Evolutionary conservation across 2,888 invertebrate species (phyloP), one percentile per base, ranked within the genome.

Genomic region (Apoderus coryli): DNA sequence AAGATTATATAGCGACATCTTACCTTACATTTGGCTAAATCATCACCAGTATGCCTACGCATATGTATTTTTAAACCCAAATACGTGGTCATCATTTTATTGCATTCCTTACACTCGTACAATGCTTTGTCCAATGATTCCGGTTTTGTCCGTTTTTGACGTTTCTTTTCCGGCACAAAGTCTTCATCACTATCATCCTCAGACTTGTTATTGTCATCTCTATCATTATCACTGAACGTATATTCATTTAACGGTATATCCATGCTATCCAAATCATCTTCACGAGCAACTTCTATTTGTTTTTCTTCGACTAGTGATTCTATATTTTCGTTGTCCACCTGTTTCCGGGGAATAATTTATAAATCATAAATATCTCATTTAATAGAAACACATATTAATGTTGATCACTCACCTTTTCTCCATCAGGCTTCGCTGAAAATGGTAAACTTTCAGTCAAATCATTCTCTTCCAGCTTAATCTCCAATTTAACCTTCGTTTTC

Each of bases 31-130:
- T 40, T 39, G 10, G 46, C 41, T 28, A 52, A 34, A 42, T 51
- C 48, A 13, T 45, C 31, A 4, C 74, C 74, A 0, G 73, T 75
- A 40, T 76, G 75, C 0, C 72, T 60, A 1, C 74, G 63, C 67
- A 74, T 72, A 42, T 76, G 75, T 3, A 75, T 48, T 34, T 47
- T 47, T 16, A 53, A 38, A 23, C 54, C 54, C 26, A 44, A 40
- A 31, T 44, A 44, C 19, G 52, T 52, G 7, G 47, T 49, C 34
- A 54, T 39, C 28, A 48, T 43, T 36, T 53, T 54, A 22, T 40
- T 39, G 35, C 54, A 53, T 33, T 49, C 48, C 37, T 50, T 50
- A 38, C 54, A 54, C 35, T 48, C 44, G 36, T 44, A 49, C 14
- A 44, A 32, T 4, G 45, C 44, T 29, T 43, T 41, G 29, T 48